These are phyloP conservation scores for Halcyon senegalensis DNA, from an alignment of 2,113 vertebrate genomes.

Conservation along the genomic window DNA sequence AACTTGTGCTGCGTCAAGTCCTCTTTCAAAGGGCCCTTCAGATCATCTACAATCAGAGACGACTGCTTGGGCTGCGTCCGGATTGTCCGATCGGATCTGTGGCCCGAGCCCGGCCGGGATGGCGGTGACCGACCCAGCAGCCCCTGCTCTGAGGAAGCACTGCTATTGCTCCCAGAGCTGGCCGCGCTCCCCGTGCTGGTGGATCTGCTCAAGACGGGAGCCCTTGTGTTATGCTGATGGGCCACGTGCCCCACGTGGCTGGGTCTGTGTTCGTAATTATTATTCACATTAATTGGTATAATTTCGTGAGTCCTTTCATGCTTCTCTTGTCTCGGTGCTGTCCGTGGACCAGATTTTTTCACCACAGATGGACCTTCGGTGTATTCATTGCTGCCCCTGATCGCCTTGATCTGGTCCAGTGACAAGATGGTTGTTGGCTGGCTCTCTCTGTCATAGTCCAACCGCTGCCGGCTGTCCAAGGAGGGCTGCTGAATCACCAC, in stretches of 20 bases:
- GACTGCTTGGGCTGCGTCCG: constrained; percentile 90
- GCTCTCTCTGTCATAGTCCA: constrained; percentile 87
- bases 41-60: constrained; percentile 78
- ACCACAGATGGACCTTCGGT: constrained; percentile 91
- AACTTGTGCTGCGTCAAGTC: constrained; percentile 87
- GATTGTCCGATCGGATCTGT: constrained; percentile 79
- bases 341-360: constrained; percentile 80
- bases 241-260: constrained; percentile 62
- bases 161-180: constrained; percentile 92
- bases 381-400: constrained; percentile 96
- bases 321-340: constrained; percentile 86
- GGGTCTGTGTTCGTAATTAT: constrained; percentile 85
- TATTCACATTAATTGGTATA: constrained; percentile 93
- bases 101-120: constrained; percentile 67
- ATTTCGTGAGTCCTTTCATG: constrained; percentile 95
- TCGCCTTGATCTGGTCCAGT: constrained; percentile 96
- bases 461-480: constrained; percentile 84
- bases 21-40: constrained; percentile 87
- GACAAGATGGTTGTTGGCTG: constrained; percentile 88
- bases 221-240: constrained; percentile 71
- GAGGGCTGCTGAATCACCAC: constrained; percentile 90
- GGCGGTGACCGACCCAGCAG: constrained; percentile 86
- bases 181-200: constrained; percentile 94
- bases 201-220: constrained; percentile 87
- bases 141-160: constrained; percentile 92